Percentiles rank a stretch among this genome's conserved stretches.
Evolutionary conservation across 2,888 invertebrate genomes (phyloP).

Genomic region (Harpalus rufipes): DNA sequence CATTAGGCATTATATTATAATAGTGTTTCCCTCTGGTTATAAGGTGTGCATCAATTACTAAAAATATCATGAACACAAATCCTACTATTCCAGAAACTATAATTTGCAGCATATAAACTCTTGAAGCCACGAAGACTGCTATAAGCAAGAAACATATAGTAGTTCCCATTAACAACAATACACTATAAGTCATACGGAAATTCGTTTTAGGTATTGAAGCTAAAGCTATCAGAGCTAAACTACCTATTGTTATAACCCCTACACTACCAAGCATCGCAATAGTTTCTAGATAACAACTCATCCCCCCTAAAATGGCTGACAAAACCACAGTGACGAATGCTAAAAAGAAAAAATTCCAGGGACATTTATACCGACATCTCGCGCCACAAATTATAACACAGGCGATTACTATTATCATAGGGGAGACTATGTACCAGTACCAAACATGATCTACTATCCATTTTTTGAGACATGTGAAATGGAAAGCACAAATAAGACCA

Average conservation of each 20-base stretch:
- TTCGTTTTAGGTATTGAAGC: constrained; percentile 76
- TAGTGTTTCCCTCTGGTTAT: constrained; percentile 94
- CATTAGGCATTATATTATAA: constrained; percentile 93
- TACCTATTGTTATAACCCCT: constrained; percentile 86
- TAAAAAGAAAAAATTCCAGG: constrained; percentile 23
- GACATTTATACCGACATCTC: neutral
- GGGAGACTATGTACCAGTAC: neutral
- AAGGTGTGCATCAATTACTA: constrained; percentile 94
- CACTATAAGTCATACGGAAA: neutral
- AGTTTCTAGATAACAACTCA: constrained; percentile 61
- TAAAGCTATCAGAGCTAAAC: constrained; percentile 87
- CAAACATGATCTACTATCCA: neutral
- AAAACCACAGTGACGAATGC: neutral
- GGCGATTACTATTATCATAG: neutral
- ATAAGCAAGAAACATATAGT: neutral
- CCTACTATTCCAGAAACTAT: constrained; percentile 90
- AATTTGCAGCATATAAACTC: constrained; percentile 80
- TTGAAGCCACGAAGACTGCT: constrained; percentile 83
- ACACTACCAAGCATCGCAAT: constrained; percentile 72
- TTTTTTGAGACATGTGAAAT: neutral
- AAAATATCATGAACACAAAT: constrained; percentile 89
- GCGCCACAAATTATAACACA: neutral
- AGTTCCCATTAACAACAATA: neutral
- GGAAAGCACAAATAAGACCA: neutral
- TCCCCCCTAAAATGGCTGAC: neutral